A percentile compares a stretch with the other conserved stretches of the same genome.
These are phyloP conservation scores for Oreochromis niloticus DNA, from an alignment of 2,113 vertebrate genomes.

Conservation along the genomic window DNA sequence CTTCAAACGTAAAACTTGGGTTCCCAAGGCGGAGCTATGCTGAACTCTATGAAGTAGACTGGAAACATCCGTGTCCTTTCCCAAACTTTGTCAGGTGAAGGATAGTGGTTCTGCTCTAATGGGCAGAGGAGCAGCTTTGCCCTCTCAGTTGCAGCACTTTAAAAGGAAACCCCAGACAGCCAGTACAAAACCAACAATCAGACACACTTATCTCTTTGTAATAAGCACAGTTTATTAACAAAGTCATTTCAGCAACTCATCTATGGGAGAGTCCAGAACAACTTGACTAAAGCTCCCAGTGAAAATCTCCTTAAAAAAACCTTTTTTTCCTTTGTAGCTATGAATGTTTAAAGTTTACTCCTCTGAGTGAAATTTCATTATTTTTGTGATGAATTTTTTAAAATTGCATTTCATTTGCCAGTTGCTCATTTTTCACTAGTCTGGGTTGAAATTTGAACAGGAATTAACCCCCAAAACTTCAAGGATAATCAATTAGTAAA, in stretches of 20 bases:
- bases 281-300: neutral
- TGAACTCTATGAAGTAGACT: constrained; percentile 69
- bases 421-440: neutral
- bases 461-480: neutral
- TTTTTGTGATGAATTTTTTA: neutral
- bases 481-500: neutral
- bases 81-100: constrained; percentile 71
- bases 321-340: neutral
- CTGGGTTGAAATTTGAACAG: neutral
- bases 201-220: constrained; percentile 34
- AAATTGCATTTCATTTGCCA: neutral
- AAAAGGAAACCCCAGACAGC: constrained; percentile 51
- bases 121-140: constrained; percentile 47
- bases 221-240: constrained; percentile 39
- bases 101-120: constrained; percentile 65
- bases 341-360: neutral
- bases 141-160: constrained; percentile 53
- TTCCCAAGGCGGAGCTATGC: constrained; percentile 58
- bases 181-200: constrained; percentile 23
- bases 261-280: neutral
- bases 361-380: neutral
- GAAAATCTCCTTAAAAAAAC: neutral
- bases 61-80: constrained; percentile 68
- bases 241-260: neutral
- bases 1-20: constrained; percentile 65